These are phyloP conservation scores for Athetis lepigone DNA, from an alignment of 2,888 invertebrate species.

Conservation along the genomic window DNA sequence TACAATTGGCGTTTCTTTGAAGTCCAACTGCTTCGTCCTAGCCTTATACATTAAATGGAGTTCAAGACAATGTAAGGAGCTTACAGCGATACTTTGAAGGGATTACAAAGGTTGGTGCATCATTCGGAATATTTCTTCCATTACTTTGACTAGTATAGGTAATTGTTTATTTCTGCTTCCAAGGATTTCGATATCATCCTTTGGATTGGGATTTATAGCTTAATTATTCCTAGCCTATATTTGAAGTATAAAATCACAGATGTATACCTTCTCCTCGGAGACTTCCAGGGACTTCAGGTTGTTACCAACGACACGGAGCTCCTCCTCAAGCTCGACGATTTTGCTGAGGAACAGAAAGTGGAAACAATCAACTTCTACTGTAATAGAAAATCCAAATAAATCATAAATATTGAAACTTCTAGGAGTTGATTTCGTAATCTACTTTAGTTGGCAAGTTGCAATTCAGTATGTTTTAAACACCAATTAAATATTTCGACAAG, in stretches of 20 bases:
- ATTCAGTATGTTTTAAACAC: slow-evolving; percentile 19
- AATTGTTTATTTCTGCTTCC: not conserved
- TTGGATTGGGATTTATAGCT: slow-evolving; percentile 31
- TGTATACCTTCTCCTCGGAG: slow-evolving; percentile 99
- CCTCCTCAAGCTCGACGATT: slow-evolving; percentile 99
- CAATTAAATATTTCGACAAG: slow-evolving; percentile 39
- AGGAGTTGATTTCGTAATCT: slow-evolving; percentile 6
- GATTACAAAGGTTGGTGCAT: slow-evolving; percentile 83
- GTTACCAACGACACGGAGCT: slow-evolving; percentile 99
- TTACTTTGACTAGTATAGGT: slow-evolving; percentile 10
- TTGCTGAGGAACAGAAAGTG: slow-evolving; percentile 92
- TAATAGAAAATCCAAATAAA: slow-evolving; percentile 31
- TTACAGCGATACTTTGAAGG: slow-evolving; percentile 41
- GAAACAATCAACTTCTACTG: slow-evolving; percentile 80
- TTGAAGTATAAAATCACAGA: slow-evolving; percentile 45
- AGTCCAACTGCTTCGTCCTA: slow-evolving; percentile 52
- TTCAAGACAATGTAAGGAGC: slow-evolving; percentile 48
- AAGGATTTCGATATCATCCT: slow-evolving; percentile 34
- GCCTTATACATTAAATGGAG: slow-evolving; percentile 47
- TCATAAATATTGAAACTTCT: slow-evolving; percentile 5
- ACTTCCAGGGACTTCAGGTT: slow-evolving; percentile 99
- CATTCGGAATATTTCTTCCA: slow-evolving; percentile 65
- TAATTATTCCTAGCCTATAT: slow-evolving; percentile 21
- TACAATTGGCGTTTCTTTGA: slow-evolving; percentile 57
- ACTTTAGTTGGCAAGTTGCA: slow-evolving; percentile 17